phyloP scores from a whole-genome alignment of 2,888 invertebrate genomes.

The Nasonia oneida region DNA sequence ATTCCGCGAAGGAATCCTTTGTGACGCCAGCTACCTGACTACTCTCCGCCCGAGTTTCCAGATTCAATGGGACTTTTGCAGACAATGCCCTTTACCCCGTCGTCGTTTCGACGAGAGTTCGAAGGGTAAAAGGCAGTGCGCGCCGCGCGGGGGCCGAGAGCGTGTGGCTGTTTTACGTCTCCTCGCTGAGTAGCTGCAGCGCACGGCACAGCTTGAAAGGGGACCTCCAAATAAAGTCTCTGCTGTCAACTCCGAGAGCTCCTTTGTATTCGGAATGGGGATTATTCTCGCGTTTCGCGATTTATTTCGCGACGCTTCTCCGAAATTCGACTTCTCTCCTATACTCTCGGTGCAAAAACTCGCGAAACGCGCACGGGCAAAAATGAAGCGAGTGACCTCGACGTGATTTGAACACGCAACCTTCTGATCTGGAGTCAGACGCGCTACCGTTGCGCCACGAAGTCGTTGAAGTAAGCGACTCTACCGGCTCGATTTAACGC shows the following conservation, averaged over 20 bases:
- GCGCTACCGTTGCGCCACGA: slow-evolving; percentile 99
- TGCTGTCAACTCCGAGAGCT: slow-evolving; percentile 3
- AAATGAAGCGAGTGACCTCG: slow-evolving; percentile 84
- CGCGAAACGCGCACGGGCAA: too few species aligned
- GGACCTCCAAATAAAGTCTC: slow-evolving; percentile 46
- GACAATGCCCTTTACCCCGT: slow-evolving; percentile 67
- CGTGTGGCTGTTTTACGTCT: slow-evolving; percentile 38
- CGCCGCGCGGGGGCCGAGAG: background rate
- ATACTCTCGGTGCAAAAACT: background rate
- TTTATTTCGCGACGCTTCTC: background rate
- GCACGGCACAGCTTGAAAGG: slow-evolving; percentile 20
- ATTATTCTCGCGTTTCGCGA: slow-evolving; percentile 30
- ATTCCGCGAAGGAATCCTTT: slow-evolving; percentile 71
- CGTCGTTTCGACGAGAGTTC: slow-evolving; percentile 64
- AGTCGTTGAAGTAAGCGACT: slow-evolving; percentile 80
- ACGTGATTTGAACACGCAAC: slow-evolving; percentile 98
- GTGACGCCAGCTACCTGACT: slow-evolving; percentile 58
- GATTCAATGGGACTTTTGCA: slow-evolving; percentile 73
- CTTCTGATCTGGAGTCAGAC: slow-evolving; percentile 99
- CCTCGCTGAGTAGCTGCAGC: background rate
- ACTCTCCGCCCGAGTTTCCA: slow-evolving; percentile 59
- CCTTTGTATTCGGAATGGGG: background rate
- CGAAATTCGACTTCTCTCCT: background rate
- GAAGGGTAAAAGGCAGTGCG: slow-evolving; percentile 59
- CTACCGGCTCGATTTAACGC: background rate